phyloP scores from a whole-genome alignment of 2,888 invertebrate genomes.

The Melieria picta region DNA sequence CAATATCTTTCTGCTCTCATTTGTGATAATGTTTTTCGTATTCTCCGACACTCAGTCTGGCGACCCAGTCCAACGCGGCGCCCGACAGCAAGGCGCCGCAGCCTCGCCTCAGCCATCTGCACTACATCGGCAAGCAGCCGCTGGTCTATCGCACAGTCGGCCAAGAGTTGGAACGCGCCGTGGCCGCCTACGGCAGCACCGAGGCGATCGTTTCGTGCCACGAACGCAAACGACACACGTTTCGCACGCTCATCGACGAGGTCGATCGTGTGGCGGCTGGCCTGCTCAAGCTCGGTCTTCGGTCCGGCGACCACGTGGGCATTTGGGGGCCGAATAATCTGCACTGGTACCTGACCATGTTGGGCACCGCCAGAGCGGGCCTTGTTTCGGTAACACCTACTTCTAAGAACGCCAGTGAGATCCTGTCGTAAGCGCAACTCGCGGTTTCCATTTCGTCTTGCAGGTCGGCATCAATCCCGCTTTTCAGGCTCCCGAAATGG shows the following conservation, averaged over 20 bases:
- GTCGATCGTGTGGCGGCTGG: conserved; percentile 77
- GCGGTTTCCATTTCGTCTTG: background rate
- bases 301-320: conserved; percentile 78
- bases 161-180: conserved; percentile 69
- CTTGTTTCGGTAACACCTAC: conserved; percentile 70
- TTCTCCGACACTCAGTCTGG: conserved; percentile 31
- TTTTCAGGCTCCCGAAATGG: conserved; percentile 76
- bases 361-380: conserved; percentile 79
- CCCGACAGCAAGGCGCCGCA: background rate
- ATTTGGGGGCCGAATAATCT: conserved; percentile 82
- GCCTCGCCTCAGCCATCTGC: conserved; percentile 67
- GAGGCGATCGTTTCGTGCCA: conserved; percentile 70
- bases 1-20: background rate
- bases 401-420: background rate
- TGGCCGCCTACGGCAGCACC: conserved; percentile 68
- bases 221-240: conserved; percentile 69
- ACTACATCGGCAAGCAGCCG: conserved; percentile 68
- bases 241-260: conserved; percentile 67
- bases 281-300: conserved; percentile 74
- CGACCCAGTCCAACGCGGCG: conserved; percentile 32
- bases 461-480: conserved; percentile 76
- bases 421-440: background rate
- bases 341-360: conserved; percentile 79
- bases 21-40: background rate
- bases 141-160: conserved; percentile 70